Evolutionary conservation across 35 echinoderm and acorn worm genomes (phyloP).

Genomic region (Anneissia japonica): DNA sequence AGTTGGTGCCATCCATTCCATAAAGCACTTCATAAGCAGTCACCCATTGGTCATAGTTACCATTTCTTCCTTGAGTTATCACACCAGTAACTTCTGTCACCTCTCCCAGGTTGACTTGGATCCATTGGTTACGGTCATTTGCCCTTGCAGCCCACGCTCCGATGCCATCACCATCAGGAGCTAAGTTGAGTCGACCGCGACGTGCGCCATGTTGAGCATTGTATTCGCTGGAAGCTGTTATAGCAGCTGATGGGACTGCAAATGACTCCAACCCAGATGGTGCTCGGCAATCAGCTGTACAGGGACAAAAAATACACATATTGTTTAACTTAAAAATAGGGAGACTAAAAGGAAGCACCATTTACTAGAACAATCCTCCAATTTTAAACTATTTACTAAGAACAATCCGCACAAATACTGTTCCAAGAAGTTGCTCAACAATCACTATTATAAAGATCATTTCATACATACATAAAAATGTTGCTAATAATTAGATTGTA

Average conservation of each 20-base stretch:
- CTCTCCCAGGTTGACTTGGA: background rate
- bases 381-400: no score
- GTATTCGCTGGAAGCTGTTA: background rate
- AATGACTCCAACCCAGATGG: no score
- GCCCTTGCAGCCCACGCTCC: background rate
- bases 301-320: no score
- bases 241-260: background rate
- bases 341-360: no score
- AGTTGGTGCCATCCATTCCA: background rate
- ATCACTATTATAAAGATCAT: no score
- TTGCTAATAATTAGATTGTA: no score
- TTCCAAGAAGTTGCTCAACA: no score
- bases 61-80: background rate
- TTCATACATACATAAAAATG: no score
- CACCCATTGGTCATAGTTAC: constrained; percentile 7
- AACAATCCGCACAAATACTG: no score
- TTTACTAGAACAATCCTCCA: no score
- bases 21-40: constrained; percentile 1
- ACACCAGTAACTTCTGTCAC: background rate
- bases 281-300: no score
- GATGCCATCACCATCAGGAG: background rate
- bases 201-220: background rate
- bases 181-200: background rate
- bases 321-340: no score
- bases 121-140: background rate